These are phyloP conservation scores for Lasioglossum morio DNA, from an alignment of 2,888 invertebrate genomes.

Conservation along the genomic window DNA sequence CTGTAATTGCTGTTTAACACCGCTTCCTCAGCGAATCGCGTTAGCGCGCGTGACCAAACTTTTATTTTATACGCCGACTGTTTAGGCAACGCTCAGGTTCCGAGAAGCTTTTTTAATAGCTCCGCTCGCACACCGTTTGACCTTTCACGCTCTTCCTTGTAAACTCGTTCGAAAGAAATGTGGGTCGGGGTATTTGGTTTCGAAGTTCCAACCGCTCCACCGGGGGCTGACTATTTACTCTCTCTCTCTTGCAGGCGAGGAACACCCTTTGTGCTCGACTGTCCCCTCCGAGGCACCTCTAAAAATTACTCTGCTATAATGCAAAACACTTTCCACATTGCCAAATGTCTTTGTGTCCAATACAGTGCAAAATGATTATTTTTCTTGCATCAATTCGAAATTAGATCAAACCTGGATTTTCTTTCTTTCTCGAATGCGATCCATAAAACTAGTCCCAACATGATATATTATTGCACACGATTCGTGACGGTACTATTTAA, in stretches of 20 bases:
- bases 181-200: background rate
- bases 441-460: too few relatives aligned
- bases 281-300: background rate
- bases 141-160: slow-evolving; percentile 10
- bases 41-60: background rate
- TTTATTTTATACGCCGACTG: background rate
- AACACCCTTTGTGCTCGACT: background rate
- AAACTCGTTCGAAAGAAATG: background rate
- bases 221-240: background rate
- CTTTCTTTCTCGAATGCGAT: too few relatives aligned
- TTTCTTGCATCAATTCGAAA: too few relatives aligned
- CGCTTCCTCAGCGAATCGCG: background rate
- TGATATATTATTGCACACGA: too few relatives aligned
- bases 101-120: slow-evolving; percentile 8
- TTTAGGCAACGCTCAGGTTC: background rate
- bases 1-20: background rate
- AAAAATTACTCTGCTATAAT: background rate
- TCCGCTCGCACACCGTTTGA: background rate
- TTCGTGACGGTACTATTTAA: too few relatives aligned
- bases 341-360: background rate
- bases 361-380: too few relatives aligned
- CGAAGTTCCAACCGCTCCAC: background rate
- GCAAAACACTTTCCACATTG: background rate
- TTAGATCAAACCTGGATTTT: too few relatives aligned
- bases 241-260: background rate